These are phyloP conservation scores for Oreotrochilus melanogaster DNA, from an alignment of 2,113 vertebrate species.

Conservation along the genomic window DNA sequence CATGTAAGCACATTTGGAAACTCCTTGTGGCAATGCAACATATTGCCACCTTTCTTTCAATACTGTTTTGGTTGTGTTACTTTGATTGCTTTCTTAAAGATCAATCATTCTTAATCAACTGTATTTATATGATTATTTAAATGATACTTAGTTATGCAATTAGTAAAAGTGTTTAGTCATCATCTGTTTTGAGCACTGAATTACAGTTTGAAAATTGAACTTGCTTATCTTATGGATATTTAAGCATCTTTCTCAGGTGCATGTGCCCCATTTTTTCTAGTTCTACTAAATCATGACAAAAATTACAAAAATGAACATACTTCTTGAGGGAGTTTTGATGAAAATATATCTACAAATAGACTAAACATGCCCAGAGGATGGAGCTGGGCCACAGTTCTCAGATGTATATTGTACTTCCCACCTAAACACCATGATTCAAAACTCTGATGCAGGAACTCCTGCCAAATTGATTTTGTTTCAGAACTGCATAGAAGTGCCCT, in stretches of 20 bases:
- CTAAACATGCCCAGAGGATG: background rate
- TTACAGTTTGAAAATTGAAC: slow-evolving; percentile 23
- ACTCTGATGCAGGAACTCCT: background rate
- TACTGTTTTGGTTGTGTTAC: slow-evolving; percentile 6
- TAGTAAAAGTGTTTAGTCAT: slow-evolving; percentile 66
- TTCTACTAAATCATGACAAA: background rate
- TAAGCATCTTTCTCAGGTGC: background rate
- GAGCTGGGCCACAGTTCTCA: background rate
- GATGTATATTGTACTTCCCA: background rate
- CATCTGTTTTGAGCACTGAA: slow-evolving; percentile 45
- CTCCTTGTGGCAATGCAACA: background rate
- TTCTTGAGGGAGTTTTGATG: background rate
- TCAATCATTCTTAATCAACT: slow-evolving; percentile 65
- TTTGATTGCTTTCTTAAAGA: slow-evolving; percentile 60
- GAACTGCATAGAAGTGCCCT: background rate
- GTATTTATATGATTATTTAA: slow-evolving; percentile 71
- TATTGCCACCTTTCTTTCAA: background rate
- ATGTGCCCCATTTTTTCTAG: background rate
- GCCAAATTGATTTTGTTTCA: slow-evolving; percentile 17
- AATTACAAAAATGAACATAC: background rate
- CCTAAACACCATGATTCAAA: background rate
- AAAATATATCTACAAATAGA: background rate
- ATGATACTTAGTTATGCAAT: slow-evolving; percentile 60
- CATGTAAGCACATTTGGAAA: slow-evolving; percentile 8
- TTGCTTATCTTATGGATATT: slow-evolving; percentile 11